Evolutionary conservation across 1,140 invertebrate genomes (phyloP).

Genomic region (Planococcus citri): DNA sequence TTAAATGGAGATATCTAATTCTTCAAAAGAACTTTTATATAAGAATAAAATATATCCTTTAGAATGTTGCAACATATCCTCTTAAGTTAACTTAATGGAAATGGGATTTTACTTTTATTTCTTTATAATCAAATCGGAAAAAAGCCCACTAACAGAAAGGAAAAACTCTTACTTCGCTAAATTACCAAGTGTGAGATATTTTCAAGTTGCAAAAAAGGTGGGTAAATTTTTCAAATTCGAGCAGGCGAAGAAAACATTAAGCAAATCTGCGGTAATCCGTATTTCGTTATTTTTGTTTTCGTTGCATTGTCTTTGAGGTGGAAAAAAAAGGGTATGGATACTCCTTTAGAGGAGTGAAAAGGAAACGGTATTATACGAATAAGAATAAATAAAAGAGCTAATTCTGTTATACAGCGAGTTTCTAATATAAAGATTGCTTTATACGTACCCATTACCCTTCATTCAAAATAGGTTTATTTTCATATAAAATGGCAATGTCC

Average conservation of each 20-base stretch:
- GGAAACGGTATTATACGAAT: not conserved
- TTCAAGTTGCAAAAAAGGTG: too few relatives aligned
- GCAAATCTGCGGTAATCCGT: not conserved
- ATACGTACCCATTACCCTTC: not conserved
- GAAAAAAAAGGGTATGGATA: too few relatives aligned
- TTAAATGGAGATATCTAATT: slow-evolving; percentile 8
- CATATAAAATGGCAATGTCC: not conserved
- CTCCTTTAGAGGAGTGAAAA: not conserved
- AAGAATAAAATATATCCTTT: not conserved
- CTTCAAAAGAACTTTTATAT: not conserved
- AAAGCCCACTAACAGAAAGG: not conserved
- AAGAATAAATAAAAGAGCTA: not conserved
- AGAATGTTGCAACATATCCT: not conserved
- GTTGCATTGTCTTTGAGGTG: not conserved
- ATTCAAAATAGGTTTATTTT: not conserved
- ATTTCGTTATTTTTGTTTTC: not conserved
- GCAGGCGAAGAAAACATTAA: not conserved
- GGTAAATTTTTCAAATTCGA: too few relatives aligned
- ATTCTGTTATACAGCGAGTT: not conserved
- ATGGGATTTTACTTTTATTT: slow-evolving; percentile 4
- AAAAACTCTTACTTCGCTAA: too few relatives aligned
- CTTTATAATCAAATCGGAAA: slow-evolving; percentile 3
- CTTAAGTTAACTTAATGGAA: not conserved
- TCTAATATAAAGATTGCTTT: not conserved
- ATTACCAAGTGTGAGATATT: too few relatives aligned